Evolutionary conservation across 2,113 vertebrate genomes (phyloP).

Genomic region (Chaetorhynchus papuensis): DNA sequence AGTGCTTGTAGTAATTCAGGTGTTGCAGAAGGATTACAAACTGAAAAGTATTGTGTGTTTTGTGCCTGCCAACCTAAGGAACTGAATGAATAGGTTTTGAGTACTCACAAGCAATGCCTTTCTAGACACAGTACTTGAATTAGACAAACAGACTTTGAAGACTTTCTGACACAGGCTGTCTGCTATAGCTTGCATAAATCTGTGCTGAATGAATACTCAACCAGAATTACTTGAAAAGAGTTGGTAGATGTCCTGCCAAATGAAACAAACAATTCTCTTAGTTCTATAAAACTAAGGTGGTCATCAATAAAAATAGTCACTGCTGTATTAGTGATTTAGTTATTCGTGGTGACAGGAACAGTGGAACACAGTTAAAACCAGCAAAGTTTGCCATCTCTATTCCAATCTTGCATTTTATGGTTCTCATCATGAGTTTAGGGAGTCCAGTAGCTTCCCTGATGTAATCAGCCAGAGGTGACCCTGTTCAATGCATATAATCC

Average conservation of each 20-base stretch:
- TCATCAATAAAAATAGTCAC: not conserved
- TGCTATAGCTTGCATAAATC: not conserved
- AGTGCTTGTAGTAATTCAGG: not conserved
- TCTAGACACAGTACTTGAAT: not conserved
- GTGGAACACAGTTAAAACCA: not conserved
- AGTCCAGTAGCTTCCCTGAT: not conserved
- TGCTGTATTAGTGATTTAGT: not conserved
- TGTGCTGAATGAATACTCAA: not conserved
- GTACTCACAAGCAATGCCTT: not conserved
- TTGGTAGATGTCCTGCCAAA: not conserved
- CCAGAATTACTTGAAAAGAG: not conserved
- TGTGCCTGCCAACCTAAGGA: not conserved
- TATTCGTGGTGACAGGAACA: not conserved
- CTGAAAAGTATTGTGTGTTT: not conserved
- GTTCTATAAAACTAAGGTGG: not conserved
- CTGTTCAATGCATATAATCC: not conserved
- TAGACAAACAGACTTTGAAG: not conserved
- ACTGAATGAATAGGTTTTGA: not conserved
- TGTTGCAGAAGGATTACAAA: not conserved
- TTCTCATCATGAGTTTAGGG: not conserved
- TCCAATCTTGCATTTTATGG: not conserved
- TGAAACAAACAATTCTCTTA: not conserved
- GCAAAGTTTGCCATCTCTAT: not conserved
- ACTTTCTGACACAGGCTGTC: not conserved
- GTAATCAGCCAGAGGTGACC: not conserved